phyloP scores from a whole-genome alignment of 2,888 invertebrate species.

The Allacma fusca region DNA sequence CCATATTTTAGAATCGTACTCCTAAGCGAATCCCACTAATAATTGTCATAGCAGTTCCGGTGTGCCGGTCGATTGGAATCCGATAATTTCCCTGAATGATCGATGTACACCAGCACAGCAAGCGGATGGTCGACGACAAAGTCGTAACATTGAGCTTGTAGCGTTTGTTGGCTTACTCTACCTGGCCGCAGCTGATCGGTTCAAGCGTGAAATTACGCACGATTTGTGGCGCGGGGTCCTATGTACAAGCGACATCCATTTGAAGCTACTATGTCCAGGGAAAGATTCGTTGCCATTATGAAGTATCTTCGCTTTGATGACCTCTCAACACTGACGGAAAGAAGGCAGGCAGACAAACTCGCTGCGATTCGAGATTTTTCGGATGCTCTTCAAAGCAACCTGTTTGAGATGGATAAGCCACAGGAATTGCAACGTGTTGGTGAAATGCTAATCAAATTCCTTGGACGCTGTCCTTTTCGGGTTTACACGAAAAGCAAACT shows the following conservation, averaged over 20 bases:
- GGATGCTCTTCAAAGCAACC: not conserved
- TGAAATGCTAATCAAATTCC: not conserved
- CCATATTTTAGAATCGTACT: too few relatives aligned
- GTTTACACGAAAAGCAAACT: slow-evolving; percentile 10
- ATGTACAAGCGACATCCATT: not conserved
- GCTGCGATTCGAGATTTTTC: not conserved
- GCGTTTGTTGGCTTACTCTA: not conserved
- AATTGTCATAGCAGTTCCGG: too few relatives aligned
- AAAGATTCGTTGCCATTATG: not conserved
- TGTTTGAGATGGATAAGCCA: not conserved
- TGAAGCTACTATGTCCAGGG: not conserved
- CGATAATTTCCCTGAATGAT: too few relatives aligned
- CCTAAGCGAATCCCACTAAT: too few relatives aligned
- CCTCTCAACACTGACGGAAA: not conserved
- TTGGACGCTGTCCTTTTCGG: not conserved
- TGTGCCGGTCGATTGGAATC: not conserved
- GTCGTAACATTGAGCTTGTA: not conserved
- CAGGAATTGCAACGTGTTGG: not conserved
- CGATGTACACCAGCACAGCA: too few relatives aligned
- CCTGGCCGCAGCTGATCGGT: not conserved
- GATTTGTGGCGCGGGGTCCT: not conserved
- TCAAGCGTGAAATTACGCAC: not conserved
- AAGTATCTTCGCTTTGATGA: not conserved
- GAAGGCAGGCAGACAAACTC: not conserved
- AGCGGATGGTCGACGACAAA: not conserved